Evolutionary conservation across 2,888 invertebrate genomes (phyloP).

Genomic region (Nesidiocoris tenuis): DNA sequence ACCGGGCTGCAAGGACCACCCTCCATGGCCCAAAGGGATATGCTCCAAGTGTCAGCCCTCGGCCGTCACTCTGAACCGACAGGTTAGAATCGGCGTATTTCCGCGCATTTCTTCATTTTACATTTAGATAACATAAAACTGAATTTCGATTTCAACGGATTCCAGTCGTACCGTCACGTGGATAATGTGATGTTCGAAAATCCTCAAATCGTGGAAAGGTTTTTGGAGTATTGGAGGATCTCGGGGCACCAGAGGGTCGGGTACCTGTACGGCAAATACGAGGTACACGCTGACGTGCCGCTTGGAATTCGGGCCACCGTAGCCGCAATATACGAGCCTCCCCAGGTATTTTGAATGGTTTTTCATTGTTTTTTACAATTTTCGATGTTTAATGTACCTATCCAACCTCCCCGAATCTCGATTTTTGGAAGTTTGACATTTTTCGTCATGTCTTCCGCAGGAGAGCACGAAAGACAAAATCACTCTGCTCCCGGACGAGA

Average conservation of each 20-base stretch:
- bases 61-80: constrained; percentile 92
- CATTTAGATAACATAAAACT: no score
- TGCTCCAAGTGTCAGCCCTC: constrained; percentile 98
- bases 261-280: constrained; percentile 88
- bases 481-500: constrained; percentile 69
- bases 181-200: constrained; percentile 98
- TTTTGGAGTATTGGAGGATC: constrained; percentile 94
- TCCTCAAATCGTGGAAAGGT: constrained; percentile 88
- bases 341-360: constrained; percentile 77
- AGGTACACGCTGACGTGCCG: constrained; percentile 87
- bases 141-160: no score
- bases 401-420: no score
- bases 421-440: no score
- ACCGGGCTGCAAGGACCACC: constrained; percentile 92
- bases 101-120: no score
- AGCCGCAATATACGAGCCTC: constrained; percentile 95
- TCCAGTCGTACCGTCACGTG: constrained; percentile 85
- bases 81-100: no score
- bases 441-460: no score
- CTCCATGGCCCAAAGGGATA: constrained; percentile 97
- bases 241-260: constrained; percentile 93
- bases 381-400: no score
- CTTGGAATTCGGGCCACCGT: constrained; percentile 86
- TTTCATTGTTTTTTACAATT: no score
- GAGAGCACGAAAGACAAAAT: constrained; percentile 73